Percentiles rank a stretch among this genome's conserved stretches.
These are phyloP conservation scores for Laticauda laticaudata DNA, from an alignment of 2,113 vertebrate species.

Conservation along the genomic window DNA sequence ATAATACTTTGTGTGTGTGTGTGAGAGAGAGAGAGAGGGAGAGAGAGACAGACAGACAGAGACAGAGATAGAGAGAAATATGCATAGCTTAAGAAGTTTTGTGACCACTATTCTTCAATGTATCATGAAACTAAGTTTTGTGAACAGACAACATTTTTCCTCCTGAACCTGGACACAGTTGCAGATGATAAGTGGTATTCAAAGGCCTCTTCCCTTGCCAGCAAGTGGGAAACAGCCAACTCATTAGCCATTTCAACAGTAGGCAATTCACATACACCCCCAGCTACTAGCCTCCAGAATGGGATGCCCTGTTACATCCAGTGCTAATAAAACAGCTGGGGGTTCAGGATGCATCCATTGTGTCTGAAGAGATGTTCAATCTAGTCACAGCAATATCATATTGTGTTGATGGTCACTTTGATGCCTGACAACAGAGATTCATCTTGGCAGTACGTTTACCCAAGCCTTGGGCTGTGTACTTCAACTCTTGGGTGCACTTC, in stretches of 20 bases:
- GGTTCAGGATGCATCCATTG: not conserved
- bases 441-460: not conserved
- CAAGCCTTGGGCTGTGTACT: not conserved
- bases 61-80: too few species aligned
- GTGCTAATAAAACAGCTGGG: conserved; percentile 22
- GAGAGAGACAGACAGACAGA: not conserved
- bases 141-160: not conserved
- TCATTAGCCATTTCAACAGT: conserved; percentile 30
- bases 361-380: not conserved
- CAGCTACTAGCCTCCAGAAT: conserved; percentile 14
- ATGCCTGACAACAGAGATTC: not conserved
- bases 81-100: not conserved
- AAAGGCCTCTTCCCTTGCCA: conserved; percentile 21
- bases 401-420: not conserved
- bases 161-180: not conserved
- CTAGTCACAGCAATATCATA: not conserved
- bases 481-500: not conserved
- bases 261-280: not conserved
- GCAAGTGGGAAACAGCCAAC: conserved; percentile 35
- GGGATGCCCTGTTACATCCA: conserved; percentile 1
- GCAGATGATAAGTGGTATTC: conserved; percentile 31
- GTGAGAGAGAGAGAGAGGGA: not conserved
- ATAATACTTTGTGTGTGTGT: too few species aligned
- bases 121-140: not conserved
- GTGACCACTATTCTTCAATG: not conserved